phyloP scores from a whole-genome alignment of 2,113 vertebrate species.

The Malurus melanocephalus region DNA sequence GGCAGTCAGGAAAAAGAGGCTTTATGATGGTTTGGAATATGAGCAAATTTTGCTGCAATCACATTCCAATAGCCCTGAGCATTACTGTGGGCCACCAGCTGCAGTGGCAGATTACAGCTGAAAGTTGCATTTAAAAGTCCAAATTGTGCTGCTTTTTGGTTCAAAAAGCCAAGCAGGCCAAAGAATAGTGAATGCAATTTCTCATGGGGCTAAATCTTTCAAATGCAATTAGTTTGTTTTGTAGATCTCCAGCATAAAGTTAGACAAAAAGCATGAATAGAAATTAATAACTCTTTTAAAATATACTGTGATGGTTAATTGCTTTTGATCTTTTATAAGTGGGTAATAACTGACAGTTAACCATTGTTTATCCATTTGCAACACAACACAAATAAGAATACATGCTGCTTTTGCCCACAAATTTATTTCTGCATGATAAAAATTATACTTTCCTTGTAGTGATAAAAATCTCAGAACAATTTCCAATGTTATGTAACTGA shows the following conservation, averaged over 20 bases:
- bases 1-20: background rate
- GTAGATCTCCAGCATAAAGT: background rate
- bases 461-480: background rate
- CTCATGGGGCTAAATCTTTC: background rate
- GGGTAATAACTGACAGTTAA: background rate
- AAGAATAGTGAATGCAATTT: background rate
- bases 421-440: background rate
- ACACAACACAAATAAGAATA: background rate
- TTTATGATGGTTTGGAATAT: background rate
- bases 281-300: background rate
- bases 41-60: background rate
- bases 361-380: background rate
- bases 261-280: background rate
- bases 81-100: background rate
- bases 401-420: background rate
- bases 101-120: background rate
- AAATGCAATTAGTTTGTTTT: background rate
- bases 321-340: background rate
- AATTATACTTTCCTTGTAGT: background rate
- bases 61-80: background rate
- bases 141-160: background rate
- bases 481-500: background rate
- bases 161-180: background rate
- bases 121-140: background rate
- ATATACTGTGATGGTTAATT: background rate